A percentile compares a stretch with the other conserved stretches of the same genome.
These are phyloP conservation scores for Sebastes schlegelii DNA, from an alignment of 2,113 vertebrate species.

Conservation along the genomic window DNA sequence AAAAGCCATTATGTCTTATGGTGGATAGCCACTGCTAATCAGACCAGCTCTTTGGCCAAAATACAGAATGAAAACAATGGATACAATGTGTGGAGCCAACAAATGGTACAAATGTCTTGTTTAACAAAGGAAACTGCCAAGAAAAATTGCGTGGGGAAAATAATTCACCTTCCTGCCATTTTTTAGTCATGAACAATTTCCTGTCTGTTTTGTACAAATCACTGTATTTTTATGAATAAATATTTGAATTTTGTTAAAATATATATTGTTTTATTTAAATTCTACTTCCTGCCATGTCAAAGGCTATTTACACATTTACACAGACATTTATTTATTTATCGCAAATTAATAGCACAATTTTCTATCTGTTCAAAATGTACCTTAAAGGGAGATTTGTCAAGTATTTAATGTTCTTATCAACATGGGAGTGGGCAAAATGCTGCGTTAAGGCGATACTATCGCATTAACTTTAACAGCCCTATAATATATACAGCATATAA, in stretches of 20 bases:
- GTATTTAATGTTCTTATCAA: no score
- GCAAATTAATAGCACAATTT: no score
- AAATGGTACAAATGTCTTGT: neutral
- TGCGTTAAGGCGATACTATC: no score
- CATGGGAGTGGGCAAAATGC: no score
- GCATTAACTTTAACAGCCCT: no score
- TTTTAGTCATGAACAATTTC: neutral
- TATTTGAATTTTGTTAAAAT: constrained; percentile 34
- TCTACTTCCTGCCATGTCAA: neutral
- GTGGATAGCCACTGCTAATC: neutral
- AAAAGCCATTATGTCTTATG: neutral
- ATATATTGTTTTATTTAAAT: neutral
- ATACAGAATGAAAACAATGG: constrained; percentile 1
- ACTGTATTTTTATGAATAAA: constrained; percentile 72
- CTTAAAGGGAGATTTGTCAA: no score
- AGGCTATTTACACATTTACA: neutral
- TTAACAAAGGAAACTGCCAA: neutral
- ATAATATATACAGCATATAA: no score
- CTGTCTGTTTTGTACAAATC: constrained; percentile 33
- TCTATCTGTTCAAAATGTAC: no score
- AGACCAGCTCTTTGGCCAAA: constrained; percentile 7
- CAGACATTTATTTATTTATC: no score
- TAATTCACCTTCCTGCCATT: neutral
- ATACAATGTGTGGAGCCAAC: neutral
- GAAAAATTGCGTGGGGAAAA: neutral